Evolutionary conservation across 2,888 invertebrate species (phyloP).

Genomic region (Phymatocera aterrima): DNA sequence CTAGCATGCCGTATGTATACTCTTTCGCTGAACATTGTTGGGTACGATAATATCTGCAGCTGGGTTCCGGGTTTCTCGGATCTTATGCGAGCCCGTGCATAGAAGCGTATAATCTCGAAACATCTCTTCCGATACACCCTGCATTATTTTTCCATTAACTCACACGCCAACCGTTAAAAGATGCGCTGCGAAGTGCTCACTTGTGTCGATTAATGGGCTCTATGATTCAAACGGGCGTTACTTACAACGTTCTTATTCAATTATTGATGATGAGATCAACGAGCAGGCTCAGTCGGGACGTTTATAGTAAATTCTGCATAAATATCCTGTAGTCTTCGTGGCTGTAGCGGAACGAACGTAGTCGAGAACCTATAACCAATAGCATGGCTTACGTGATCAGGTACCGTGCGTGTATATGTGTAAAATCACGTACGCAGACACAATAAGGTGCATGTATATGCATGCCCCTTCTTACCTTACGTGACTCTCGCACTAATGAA

Average conservation of each 20-base stretch:
- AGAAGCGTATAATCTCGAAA: background rate
- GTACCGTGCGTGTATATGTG: background rate
- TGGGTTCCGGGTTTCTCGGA: background rate
- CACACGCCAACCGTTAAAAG: background rate
- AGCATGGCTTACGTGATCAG: background rate
- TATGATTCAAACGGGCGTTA: background rate
- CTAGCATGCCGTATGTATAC: too few species aligned
- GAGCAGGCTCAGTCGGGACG: background rate
- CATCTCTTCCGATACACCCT: background rate
- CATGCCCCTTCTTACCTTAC: constrained; percentile 52
- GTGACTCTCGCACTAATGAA: constrained; percentile 65
- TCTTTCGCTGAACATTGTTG: background rate
- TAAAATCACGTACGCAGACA: background rate
- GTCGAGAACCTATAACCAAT: constrained; percentile 9
- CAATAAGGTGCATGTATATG: background rate
- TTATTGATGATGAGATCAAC: constrained; percentile 8
- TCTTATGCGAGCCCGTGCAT: background rate
- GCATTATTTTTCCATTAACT: constrained; percentile 12
- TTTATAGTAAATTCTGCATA: constrained; percentile 10
- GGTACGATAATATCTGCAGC: too few species aligned
- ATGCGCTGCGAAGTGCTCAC: background rate
- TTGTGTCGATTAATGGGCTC: constrained; percentile 5
- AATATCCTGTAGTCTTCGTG: background rate
- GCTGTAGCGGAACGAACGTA: background rate
- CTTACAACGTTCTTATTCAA: constrained; percentile 17